A percentile compares a stretch with the other conserved stretches of the same genome.
Conservation (phyloP, 1,140 invertebrate species). For the Pachypeltis micranthus region DNA sequence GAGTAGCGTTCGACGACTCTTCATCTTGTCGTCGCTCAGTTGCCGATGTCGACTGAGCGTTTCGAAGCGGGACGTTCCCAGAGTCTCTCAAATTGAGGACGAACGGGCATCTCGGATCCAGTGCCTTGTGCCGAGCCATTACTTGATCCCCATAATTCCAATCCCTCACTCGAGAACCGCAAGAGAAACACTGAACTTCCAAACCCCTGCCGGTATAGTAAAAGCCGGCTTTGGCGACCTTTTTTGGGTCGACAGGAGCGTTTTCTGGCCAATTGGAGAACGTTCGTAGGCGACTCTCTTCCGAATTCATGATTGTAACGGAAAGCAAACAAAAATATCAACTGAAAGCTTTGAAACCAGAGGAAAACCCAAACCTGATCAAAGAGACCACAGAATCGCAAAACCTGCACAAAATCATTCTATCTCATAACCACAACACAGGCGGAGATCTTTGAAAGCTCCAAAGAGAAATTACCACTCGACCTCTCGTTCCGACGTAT, state of each 20-base stretch:
- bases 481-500: no score
- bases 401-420: no score
- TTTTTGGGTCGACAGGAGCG: constrained; percentile 46
- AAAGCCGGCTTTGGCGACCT: constrained; percentile 71
- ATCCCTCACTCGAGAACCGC: constrained; percentile 52
- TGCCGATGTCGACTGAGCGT: no score
- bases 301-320: constrained; percentile 46
- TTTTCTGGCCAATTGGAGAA: constrained; percentile 58
- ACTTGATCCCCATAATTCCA: constrained; percentile 62
- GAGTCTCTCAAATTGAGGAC: constrained; percentile 47
- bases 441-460: no score
- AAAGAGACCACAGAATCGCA: no score
- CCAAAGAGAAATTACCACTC: no score
- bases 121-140: constrained; percentile 36
- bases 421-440: no score
- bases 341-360: no score
- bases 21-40: no score
- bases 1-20: no score
- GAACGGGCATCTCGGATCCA: constrained; percentile 58
- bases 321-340: no score
- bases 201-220: constrained; percentile 54
- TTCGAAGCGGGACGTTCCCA: constrained; percentile 46
- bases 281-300: constrained; percentile 51
- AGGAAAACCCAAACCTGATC: no score
- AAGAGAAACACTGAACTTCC: constrained; percentile 64